Evolutionary conservation across 1,140 invertebrate species (phyloP).

Genomic region (Anastrepha obliqua): DNA sequence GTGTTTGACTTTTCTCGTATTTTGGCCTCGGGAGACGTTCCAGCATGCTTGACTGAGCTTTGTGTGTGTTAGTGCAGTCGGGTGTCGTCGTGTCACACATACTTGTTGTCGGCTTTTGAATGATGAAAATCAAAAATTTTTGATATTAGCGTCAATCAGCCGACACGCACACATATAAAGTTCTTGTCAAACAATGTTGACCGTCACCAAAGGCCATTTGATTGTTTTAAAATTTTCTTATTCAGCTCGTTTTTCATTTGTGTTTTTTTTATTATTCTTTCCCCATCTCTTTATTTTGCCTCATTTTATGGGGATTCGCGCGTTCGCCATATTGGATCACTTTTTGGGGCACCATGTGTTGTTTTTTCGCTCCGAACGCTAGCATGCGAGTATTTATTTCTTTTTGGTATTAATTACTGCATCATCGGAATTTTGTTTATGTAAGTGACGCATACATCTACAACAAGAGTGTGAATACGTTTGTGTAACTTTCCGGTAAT

Average conservation of each 20-base stretch:
- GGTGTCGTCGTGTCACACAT: no score
- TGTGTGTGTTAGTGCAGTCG: no score
- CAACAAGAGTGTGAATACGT: background rate
- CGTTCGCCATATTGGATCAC: background rate
- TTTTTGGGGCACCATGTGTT: slow-evolving; percentile 7
- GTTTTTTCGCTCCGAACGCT: background rate
- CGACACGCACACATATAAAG: no score
- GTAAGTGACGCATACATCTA: background rate
- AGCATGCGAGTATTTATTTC: slow-evolving; percentile 6
- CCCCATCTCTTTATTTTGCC: background rate
- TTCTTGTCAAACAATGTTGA: no score
- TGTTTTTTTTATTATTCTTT: background rate
- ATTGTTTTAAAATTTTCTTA: background rate
- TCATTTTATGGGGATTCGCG: background rate
- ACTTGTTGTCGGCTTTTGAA: no score
- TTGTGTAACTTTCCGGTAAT: slow-evolving; percentile 2
- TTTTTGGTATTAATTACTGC: slow-evolving; percentile 22
- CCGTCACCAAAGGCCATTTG: no score
- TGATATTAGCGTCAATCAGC: no score
- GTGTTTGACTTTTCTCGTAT: background rate
- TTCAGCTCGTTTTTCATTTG: background rate
- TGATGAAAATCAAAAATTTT: no score
- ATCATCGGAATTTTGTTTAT: slow-evolving; percentile 21
- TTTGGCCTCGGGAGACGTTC: no score
- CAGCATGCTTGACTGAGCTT: no score